These are phyloP conservation scores for Euzophera pinguis DNA, from an alignment of 2,888 invertebrate genomes.

Conservation along the genomic window DNA sequence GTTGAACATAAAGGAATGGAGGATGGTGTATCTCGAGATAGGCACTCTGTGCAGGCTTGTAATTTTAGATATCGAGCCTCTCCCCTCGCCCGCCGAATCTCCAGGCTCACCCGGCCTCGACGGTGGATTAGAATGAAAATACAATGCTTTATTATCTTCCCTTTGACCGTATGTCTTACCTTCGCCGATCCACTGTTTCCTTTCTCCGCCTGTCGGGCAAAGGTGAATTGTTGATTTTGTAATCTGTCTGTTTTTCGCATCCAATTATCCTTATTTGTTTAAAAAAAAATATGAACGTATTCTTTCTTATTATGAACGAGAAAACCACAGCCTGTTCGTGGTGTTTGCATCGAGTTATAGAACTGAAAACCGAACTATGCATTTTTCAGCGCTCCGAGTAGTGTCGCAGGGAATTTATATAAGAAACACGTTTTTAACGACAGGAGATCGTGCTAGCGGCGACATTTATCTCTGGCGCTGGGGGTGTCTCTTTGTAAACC, in stretches of 20 bases:
- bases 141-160: slow-evolving; percentile 74
- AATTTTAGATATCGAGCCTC: slow-evolving; percentile 75
- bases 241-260: slow-evolving; percentile 40
- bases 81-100: slow-evolving; percentile 43
- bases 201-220: slow-evolving; percentile 39
- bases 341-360: slow-evolving; percentile 18
- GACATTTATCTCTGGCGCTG: slow-evolving; percentile 60
- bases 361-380: slow-evolving; percentile 20
- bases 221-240: slow-evolving; percentile 51
- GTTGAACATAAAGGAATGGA: slow-evolving; percentile 68
- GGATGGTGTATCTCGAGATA: slow-evolving; percentile 63
- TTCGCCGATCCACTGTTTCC: slow-evolving; percentile 47
- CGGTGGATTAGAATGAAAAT: slow-evolving; percentile 73
- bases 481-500: slow-evolving; percentile 66
- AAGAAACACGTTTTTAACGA: slow-evolving; percentile 55
- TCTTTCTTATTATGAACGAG: slow-evolving; percentile 8
- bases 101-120: slow-evolving; percentile 51
- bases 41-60: slow-evolving; percentile 71
- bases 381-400: slow-evolving; percentile 29
- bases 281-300: slow-evolving; percentile 14
- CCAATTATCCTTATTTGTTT: slow-evolving; percentile 36
- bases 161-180: slow-evolving; percentile 73
- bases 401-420: slow-evolving; percentile 47
- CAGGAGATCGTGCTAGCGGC: slow-evolving; percentile 59
- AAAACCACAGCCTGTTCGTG: not conserved